Evolutionary conservation across 2,888 invertebrate species (phyloP).

Genomic region (Neuroscelio doddi): DNA sequence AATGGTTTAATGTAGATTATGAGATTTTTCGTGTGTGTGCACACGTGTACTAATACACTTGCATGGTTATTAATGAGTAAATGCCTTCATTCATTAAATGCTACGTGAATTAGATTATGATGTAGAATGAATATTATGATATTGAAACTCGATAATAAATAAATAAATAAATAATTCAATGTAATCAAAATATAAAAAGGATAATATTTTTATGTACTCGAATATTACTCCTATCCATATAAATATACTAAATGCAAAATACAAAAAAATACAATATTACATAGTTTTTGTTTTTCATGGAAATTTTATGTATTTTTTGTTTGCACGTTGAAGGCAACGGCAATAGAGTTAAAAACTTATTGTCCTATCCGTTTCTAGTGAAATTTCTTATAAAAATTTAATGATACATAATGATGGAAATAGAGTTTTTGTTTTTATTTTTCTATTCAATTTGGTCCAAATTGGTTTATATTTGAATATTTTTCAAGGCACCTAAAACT

Average conservation of each 20-base stretch:
- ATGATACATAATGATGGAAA: too few species aligned
- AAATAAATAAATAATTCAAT: slow-evolving; percentile 3
- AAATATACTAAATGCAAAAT: slow-evolving; percentile 13
- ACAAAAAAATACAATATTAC: slow-evolving; percentile 1
- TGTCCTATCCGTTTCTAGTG: too few species aligned
- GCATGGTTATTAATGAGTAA: slow-evolving; percentile 22
- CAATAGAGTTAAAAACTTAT: slow-evolving; percentile 2
- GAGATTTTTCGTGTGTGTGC: slow-evolving; percentile 20
- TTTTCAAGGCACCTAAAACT: slow-evolving; percentile 27
- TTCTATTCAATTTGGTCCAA: slow-evolving; percentile 6
- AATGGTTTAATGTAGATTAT: slow-evolving; percentile 37
- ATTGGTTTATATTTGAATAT: slow-evolving; percentile 5
- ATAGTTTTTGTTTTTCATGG: neutral
- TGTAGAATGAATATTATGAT: slow-evolving; percentile 2
- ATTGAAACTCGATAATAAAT: neutral
- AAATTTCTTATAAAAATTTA: too few species aligned
- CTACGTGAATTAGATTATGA: slow-evolving; percentile 16
- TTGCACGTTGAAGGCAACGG: neutral
- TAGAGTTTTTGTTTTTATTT: too few species aligned
- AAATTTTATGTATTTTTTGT: neutral
- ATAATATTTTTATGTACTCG: neutral
- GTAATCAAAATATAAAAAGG: slow-evolving; percentile 9
- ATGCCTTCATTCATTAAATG: slow-evolving; percentile 27
- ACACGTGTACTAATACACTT: slow-evolving; percentile 17
- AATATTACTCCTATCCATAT: neutral